A percentile compares a stretch with the other conserved stretches of the same genome.
phyloP scores from a whole-genome alignment of 2,113 vertebrate species.

The Promerops cafer region DNA sequence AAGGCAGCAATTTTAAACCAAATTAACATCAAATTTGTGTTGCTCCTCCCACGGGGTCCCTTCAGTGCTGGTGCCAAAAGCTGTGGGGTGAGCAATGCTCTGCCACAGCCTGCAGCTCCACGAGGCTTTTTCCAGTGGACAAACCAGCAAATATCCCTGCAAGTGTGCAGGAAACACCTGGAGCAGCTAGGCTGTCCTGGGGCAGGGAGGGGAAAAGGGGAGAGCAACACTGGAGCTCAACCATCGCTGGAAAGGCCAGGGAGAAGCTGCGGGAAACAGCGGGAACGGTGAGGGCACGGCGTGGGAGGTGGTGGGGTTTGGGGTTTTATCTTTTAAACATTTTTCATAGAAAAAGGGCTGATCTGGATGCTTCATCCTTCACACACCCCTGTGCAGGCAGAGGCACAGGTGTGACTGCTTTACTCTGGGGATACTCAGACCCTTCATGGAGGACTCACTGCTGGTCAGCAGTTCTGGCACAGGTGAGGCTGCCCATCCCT shows the following conservation, averaged over 20 bases:
- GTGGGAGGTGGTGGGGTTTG: background rate
- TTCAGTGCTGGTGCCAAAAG: background rate
- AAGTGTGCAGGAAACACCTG: background rate
- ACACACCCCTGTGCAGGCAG: background rate
- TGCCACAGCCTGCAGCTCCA: background rate
- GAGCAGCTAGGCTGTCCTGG: background rate
- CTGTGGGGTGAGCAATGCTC: background rate
- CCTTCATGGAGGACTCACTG: background rate
- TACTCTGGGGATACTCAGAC: background rate
- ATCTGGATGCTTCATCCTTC: background rate
- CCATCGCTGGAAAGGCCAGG: background rate
- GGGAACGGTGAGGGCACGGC: fast-evolving
- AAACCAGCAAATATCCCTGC: background rate
- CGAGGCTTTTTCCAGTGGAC: fast-evolving
- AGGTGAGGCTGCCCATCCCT: background rate
- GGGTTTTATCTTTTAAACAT: background rate
- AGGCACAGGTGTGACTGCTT: background rate
- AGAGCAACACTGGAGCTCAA: background rate
- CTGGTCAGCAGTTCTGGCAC: fast-evolving
- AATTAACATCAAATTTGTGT: background rate
- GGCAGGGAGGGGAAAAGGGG: background rate
- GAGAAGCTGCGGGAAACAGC: background rate
- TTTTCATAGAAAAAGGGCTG: background rate
- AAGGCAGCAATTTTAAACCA: background rate
- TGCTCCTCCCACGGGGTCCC: background rate